These are phyloP conservation scores for Hydrotaea cyrtoneurina DNA, from an alignment of 2,888 invertebrate species.

Conservation along the genomic window DNA sequence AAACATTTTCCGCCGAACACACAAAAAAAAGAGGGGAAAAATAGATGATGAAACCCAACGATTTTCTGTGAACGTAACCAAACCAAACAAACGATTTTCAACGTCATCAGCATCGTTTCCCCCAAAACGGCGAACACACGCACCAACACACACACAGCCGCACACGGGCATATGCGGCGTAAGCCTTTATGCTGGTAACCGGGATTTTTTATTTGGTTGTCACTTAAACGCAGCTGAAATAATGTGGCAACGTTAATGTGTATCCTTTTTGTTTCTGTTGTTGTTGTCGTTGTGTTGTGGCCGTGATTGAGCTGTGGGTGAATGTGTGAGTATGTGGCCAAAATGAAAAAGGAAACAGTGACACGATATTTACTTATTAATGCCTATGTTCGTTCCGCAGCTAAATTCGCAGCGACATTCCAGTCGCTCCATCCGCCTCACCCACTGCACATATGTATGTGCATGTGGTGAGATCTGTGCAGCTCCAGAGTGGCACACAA, in stretches of 20 bases:
- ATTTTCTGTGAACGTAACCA: constrained; percentile 31
- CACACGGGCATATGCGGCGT: constrained; percentile 37
- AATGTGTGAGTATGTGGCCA: constrained; percentile 4
- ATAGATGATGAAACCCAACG: neutral
- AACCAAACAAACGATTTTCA: constrained; percentile 59
- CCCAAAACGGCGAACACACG: neutral
- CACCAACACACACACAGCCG: neutral
- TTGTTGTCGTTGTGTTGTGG: neutral
- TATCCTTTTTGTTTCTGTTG: constrained; percentile 6
- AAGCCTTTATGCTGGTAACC: constrained; percentile 52
- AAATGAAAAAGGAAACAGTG: constrained; percentile 30
- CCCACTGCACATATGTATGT: neutral
- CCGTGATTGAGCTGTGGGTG: neutral
- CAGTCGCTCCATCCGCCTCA: neutral
- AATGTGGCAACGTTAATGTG: constrained; percentile 61
- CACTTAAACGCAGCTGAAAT: constrained; percentile 56
- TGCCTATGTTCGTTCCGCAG: constrained; percentile 43
- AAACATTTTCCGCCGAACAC: constrained; percentile 49
- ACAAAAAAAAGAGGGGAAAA: constrained; percentile 9
- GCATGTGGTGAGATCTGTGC: constrained; percentile 21
- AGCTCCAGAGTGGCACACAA: neutral
- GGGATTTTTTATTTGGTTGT: constrained; percentile 36
- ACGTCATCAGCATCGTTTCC: constrained; percentile 48
- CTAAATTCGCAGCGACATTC: constrained; percentile 60
- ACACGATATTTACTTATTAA: constrained; percentile 56